These are phyloP conservation scores for Athene cunicularia DNA, from an alignment of 2,113 vertebrate genomes.

Conservation along the genomic window DNA sequence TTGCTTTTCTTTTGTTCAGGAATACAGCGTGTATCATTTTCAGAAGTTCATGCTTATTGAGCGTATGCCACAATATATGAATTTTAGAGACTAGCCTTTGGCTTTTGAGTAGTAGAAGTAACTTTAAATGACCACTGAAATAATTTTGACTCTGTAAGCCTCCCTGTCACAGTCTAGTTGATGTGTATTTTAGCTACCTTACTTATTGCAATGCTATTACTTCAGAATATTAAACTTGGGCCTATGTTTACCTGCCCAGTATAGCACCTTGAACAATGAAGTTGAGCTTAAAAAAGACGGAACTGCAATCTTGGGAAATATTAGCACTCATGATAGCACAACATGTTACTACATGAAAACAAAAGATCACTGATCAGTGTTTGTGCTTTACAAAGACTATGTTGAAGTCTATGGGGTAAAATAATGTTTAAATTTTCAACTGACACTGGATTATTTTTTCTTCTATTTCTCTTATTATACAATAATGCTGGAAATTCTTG, in stretches of 20 bases:
- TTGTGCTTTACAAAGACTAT: not conserved
- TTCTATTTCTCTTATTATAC: not conserved
- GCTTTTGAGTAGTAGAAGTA: not conserved
- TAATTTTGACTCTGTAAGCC: not conserved
- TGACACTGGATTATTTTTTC: not conserved
- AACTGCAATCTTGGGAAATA: not conserved
- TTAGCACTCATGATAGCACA: not conserved
- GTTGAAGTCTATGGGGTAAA: not conserved
- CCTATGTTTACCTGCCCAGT: not conserved
- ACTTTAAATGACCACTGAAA: not conserved
- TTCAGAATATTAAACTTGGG: not conserved
- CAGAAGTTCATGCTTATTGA: not conserved
- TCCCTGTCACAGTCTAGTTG: not conserved
- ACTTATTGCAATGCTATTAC: not conserved
- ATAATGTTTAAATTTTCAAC: not conserved
- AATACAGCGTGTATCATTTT: not conserved
- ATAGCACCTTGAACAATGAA: not conserved
- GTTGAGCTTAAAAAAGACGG: not conserved
- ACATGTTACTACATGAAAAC: fast-evolving
- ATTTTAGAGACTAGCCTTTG: not conserved
- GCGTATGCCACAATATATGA: not conserved
- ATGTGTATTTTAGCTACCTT: not conserved
- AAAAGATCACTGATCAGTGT: not conserved
- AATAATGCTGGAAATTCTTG: not conserved
- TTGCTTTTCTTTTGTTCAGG: not conserved